phyloP scores from a whole-genome alignment of 2,113 vertebrate species.

The Ageneiosus marmoratus region DNA sequence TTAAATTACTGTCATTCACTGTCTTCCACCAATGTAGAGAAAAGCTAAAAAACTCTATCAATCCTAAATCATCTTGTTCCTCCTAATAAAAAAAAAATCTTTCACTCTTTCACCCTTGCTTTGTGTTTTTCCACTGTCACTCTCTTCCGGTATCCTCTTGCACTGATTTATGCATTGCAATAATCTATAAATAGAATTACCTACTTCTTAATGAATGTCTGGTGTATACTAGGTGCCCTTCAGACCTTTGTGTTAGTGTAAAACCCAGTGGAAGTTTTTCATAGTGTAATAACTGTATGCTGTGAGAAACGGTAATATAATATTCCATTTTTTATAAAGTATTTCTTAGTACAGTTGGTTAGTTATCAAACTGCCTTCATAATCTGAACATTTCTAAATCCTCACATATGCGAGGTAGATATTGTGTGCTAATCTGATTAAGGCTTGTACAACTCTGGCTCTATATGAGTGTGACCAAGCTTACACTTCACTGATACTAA shows the following conservation, averaged over 20 bases:
- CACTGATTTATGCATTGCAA: background rate
- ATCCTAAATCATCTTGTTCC: background rate
- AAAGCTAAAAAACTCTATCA: background rate
- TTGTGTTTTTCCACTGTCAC: background rate
- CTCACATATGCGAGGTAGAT: background rate
- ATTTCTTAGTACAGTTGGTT: background rate
- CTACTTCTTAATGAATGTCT: background rate
- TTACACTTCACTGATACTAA: background rate
- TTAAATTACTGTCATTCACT: background rate
- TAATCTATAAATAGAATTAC: background rate
- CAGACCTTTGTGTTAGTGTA: background rate
- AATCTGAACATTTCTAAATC: conserved; percentile 9
- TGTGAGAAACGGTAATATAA: background rate
- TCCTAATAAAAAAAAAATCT: background rate
- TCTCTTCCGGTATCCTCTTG: background rate
- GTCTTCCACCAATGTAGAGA: background rate
- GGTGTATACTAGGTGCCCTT: background rate
- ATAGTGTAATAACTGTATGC: background rate
- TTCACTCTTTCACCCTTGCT: conserved; percentile 3
- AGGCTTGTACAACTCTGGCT: background rate
- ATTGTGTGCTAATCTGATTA: conserved; percentile 4
- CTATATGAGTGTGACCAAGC: background rate
- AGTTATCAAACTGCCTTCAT: background rate
- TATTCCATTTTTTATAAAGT: background rate
- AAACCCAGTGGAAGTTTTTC: background rate